Evolutionary conservation across 2,888 invertebrate species (phyloP).

Genomic region (Chymomyza fuscimana): DNA sequence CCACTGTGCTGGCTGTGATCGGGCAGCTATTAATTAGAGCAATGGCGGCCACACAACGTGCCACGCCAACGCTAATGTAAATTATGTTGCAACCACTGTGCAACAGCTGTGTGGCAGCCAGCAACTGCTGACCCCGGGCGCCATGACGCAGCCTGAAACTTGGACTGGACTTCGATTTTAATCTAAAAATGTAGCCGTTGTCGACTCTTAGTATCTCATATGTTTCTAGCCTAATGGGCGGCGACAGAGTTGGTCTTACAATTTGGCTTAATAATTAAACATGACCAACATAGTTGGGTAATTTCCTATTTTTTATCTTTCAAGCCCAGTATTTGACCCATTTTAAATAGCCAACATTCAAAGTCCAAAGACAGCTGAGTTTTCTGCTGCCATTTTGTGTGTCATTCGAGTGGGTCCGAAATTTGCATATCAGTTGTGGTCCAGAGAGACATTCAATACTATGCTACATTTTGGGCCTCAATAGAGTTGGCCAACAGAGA

Average conservation of each 20-base stretch:
- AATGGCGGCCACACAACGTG: conserved; percentile 21
- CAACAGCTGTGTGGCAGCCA: conserved; percentile 44
- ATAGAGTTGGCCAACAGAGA: conserved; percentile 2
- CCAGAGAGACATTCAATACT: background rate
- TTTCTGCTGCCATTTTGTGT: conserved; percentile 15
- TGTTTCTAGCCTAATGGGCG: conserved; percentile 2
- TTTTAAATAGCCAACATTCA: background rate
- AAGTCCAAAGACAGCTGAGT: background rate
- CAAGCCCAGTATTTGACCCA: background rate
- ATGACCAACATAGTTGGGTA: background rate
- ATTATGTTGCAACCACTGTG: conserved; percentile 59
- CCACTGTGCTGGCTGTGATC: conserved; percentile 39
- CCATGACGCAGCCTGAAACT: conserved; percentile 43
- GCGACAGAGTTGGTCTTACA: background rate
- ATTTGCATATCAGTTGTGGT: conserved; percentile 63
- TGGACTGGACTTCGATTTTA: conserved; percentile 4
- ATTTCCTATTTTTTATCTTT: background rate
- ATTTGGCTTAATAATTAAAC: background rate
- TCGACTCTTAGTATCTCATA: conserved; percentile 28
- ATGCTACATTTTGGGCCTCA: background rate
- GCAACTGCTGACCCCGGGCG: conserved; percentile 22
- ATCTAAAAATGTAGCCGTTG: background rate
- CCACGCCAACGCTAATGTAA: conserved; percentile 26
- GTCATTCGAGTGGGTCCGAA: conserved; percentile 54
- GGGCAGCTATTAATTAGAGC: conserved; percentile 69